These are phyloP conservation scores for Physocephala rufipes DNA, from an alignment of 2,888 invertebrate species.

Conservation along the genomic window DNA sequence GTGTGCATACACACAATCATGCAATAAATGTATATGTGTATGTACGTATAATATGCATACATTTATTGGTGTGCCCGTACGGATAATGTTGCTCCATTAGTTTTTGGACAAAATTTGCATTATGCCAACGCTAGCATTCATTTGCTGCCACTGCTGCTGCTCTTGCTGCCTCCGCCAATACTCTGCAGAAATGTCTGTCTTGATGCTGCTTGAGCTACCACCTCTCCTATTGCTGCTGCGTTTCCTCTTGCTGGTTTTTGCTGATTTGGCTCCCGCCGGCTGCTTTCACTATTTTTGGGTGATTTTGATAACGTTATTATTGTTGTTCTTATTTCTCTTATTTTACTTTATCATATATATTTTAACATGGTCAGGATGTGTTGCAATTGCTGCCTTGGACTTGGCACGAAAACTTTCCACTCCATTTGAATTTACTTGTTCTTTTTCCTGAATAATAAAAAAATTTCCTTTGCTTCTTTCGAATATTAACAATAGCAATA, in stretches of 20 bases:
- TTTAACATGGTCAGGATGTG: background rate
- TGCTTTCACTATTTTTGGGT: background rate
- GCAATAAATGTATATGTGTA: slow-evolving; percentile 34
- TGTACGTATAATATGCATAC: background rate
- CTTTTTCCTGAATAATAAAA: slow-evolving; percentile 21
- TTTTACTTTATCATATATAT: background rate
- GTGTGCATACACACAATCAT: slow-evolving; percentile 44
- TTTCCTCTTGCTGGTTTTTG: slow-evolving; percentile 12
- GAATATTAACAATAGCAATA: slow-evolving; percentile 21
- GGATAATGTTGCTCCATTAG: slow-evolving; percentile 35
- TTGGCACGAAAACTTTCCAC: slow-evolving; percentile 45
- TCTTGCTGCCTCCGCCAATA: slow-evolving; percentile 9
- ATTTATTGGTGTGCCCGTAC: background rate
- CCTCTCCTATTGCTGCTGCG: background rate
- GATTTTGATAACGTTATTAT: slow-evolving; percentile 10
- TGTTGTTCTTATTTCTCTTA: slow-evolving; percentile 23
- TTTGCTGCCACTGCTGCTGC: slow-evolving; percentile 4
- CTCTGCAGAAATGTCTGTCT: too few relatives aligned
- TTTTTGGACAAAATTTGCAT: slow-evolving; percentile 38
- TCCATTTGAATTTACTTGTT: slow-evolving; percentile 48
- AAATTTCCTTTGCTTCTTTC: slow-evolving; percentile 17
- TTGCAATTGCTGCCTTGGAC: slow-evolving; percentile 29
- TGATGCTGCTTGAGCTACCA: slow-evolving; percentile 40
- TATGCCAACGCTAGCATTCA: slow-evolving; percentile 38
- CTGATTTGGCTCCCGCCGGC: background rate